Conservation (phyloP, 2,113 vertebrate species). For the Corvus cornix region DNA sequence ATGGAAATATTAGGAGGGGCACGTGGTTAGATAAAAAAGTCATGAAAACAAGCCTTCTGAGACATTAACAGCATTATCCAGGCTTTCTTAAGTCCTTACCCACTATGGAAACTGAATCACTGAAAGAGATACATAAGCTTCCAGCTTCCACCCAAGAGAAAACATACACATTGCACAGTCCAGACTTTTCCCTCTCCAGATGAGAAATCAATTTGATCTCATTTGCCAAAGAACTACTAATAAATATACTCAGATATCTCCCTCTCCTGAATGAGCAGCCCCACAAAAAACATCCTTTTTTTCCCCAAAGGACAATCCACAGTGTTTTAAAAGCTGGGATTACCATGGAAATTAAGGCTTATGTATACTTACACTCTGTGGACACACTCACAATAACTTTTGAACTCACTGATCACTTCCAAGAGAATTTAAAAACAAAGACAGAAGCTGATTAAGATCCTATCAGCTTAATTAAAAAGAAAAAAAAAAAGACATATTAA, state of each 20-base stretch:
- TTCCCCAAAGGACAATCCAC: not conserved
- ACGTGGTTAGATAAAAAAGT: not conserved
- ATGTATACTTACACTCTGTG: not conserved
- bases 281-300: not conserved
- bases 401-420: not conserved
- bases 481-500: not conserved
- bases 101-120: not conserved
- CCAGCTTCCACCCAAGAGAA: not conserved
- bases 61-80: not conserved
- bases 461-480: not conserved
- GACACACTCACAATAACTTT: not conserved
- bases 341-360: not conserved
- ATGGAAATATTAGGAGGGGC: not conserved
- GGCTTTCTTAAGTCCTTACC: not conserved
- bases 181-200: not conserved
- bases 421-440: not conserved
- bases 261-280: not conserved
- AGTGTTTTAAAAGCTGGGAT: not conserved
- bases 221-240: not conserved
- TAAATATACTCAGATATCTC: not conserved
- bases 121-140: not conserved
- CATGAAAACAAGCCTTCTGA: not conserved
- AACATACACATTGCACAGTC: not conserved
- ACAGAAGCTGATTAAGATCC: not conserved
- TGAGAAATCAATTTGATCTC: not conserved